Percentiles rank a stretch among this genome's conserved stretches.
Conservation (phyloP, 2,888 invertebrate genomes). For the Arge pagana region DNA sequence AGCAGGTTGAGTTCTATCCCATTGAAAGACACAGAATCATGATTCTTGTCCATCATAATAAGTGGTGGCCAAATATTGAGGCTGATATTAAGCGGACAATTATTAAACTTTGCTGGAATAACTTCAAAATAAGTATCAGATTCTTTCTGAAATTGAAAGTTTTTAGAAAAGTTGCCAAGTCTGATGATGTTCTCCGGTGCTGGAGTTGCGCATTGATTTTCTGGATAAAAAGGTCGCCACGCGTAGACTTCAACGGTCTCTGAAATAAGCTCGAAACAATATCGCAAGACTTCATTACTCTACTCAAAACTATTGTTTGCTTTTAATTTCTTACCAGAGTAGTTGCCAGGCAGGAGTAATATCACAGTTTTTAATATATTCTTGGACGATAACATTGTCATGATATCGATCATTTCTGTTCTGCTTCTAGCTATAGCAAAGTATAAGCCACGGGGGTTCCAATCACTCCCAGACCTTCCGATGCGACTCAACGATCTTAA, state of each 20-base stretch:
- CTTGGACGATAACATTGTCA: conserved; percentile 7
- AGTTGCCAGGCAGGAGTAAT: neutral
- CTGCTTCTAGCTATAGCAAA: conserved; percentile 1
- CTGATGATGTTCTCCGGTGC: conserved; percentile 2
- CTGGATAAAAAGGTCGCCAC: conserved; percentile 16
- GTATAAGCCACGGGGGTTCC: conserved; percentile 10
- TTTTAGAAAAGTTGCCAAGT: conserved; percentile 1
- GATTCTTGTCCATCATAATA: neutral
- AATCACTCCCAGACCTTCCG: neutral
- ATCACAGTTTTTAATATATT: conserved; percentile 2
- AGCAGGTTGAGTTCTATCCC: conserved; percentile 3
- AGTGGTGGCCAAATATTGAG: conserved; percentile 13
- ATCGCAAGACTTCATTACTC: neutral
- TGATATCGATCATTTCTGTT: neutral
- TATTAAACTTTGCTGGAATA: conserved; percentile 11
- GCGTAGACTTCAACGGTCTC: conserved; percentile 6
- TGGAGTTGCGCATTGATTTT: conserved; percentile 8
- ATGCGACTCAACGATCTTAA: neutral
- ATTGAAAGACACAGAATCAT: too few species aligned
- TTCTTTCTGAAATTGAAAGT: conserved; percentile 6
- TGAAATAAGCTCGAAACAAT: too few species aligned
- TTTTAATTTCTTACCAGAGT: neutral
- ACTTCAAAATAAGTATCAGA: neutral
- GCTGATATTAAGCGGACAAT: conserved; percentile 12
- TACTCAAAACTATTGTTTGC: neutral